phyloP scores from a whole-genome alignment of 2,888 invertebrate species.

The Lasioglossum figueresi region DNA sequence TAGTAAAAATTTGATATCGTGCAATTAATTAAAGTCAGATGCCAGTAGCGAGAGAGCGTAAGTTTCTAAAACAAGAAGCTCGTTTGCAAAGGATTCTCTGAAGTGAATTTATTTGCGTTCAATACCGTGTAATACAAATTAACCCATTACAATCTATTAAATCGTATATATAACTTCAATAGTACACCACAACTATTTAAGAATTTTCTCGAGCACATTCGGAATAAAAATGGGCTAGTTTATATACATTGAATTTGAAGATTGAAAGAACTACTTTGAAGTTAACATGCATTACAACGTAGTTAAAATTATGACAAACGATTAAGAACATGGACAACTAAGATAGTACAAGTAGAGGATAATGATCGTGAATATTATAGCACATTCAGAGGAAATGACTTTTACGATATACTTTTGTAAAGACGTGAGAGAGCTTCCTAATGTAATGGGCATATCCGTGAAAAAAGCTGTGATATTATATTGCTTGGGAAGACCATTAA shows the following conservation, averaged over 20 bases:
- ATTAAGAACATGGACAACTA: slow-evolving; percentile 25
- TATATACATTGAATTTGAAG: slow-evolving; percentile 7
- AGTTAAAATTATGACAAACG: slow-evolving; percentile 41
- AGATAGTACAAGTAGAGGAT: slow-evolving; percentile 28
- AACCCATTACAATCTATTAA: slow-evolving; percentile 35
- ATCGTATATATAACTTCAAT: not conserved
- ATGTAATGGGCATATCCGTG: slow-evolving; percentile 44
- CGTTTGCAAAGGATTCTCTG: slow-evolving; percentile 12
- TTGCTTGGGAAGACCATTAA: slow-evolving; percentile 68
- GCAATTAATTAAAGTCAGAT: slow-evolving; percentile 47
- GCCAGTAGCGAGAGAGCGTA: slow-evolving; percentile 14
- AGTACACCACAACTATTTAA: not conserved
- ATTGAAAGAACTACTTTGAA: slow-evolving; percentile 39
- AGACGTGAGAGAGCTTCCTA: slow-evolving; percentile 14
- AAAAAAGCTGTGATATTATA: slow-evolving; percentile 59
- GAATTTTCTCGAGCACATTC: not conserved
- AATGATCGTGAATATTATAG: slow-evolving; percentile 56
- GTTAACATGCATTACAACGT: slow-evolving; percentile 60
- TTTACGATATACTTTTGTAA: slow-evolving; percentile 14
- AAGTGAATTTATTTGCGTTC: slow-evolving; percentile 9
- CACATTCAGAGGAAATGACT: slow-evolving; percentile 35
- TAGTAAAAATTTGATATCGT: slow-evolving; percentile 17
- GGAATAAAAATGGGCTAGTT: slow-evolving; percentile 39
- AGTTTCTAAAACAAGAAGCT: slow-evolving; percentile 20
- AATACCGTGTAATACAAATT: slow-evolving; percentile 42